Conservation (phyloP, 2,113 vertebrate genomes). For the Epinephelus fuscoguttatus region DNA sequence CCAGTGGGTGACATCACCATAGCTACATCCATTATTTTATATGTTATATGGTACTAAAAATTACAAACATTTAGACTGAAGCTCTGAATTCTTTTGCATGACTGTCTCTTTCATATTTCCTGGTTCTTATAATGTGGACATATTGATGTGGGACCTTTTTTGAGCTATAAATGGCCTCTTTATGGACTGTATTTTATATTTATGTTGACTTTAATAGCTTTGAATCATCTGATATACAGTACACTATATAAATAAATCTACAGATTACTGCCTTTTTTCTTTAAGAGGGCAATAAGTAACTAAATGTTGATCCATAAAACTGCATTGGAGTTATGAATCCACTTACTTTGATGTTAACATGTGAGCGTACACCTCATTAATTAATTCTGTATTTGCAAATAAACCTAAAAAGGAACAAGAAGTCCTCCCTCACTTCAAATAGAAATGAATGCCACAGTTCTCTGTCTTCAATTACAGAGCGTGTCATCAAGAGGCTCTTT, state of each 20-base stretch:
- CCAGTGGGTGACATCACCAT: no score
- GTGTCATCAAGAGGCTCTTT: slow-evolving; percentile 27
- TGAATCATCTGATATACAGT: background rate
- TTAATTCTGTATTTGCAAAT: background rate
- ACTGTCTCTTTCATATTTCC: background rate
- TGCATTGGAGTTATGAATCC: background rate
- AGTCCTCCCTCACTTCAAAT: slow-evolving; percentile 4
- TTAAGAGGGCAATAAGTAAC: background rate
- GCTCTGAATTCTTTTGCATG: background rate
- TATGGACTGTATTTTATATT: background rate
- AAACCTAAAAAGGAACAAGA: slow-evolving; percentile 16
- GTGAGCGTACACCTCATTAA: background rate
- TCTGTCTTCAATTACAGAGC: slow-evolving; percentile 48
- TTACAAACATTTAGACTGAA: no score
- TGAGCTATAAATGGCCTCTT: background rate
- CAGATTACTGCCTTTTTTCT: background rate
- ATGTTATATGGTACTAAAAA: no score
- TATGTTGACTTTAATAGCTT: background rate
- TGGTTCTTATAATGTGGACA: background rate
- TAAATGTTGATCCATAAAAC: background rate
- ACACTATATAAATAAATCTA: background rate
- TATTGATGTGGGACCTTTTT: background rate
- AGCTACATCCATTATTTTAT: no score
- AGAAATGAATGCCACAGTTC: slow-evolving; percentile 24
- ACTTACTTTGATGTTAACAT: background rate